Evolutionary conservation across 2,888 invertebrate genomes (phyloP).

Genomic region (Synanthedon andrenaeformis): DNA sequence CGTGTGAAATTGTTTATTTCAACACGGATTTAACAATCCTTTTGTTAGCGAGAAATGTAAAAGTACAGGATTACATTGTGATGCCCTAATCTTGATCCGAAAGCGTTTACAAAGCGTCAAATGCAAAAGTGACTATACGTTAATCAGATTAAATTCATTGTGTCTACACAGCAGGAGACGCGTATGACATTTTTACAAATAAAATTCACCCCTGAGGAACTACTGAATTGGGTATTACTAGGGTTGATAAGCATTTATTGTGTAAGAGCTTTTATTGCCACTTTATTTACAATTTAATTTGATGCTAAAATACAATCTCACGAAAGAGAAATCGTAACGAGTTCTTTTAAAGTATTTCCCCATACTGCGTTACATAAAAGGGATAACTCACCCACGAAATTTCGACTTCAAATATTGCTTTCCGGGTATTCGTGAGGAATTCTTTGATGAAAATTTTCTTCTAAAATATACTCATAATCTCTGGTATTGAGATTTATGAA

Average conservation of each 20-base stretch:
- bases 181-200: conserved; percentile 34
- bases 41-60: conserved; percentile 49
- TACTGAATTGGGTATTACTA: not conserved
- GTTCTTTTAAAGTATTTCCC: conserved; percentile 17
- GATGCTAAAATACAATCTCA: too few species aligned
- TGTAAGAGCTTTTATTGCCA: too few species aligned
- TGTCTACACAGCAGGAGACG: conserved; percentile 51
- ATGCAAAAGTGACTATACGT: conserved; percentile 52
- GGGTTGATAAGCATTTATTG: not conserved
- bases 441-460: conserved; percentile 20
- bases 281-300: too few species aligned
- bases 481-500: conserved; percentile 1
- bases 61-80: conserved; percentile 58
- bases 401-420: conserved; percentile 29
- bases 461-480: conserved; percentile 8
- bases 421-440: conserved; percentile 21
- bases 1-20: conserved; percentile 56
- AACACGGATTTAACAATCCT: conserved; percentile 38
- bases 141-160: conserved; percentile 67
- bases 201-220: not conserved
- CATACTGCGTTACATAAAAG: conserved; percentile 21
- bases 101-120: conserved; percentile 47
- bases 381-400: conserved; percentile 28
- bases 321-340: conserved; percentile 18
- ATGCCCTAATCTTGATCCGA: conserved; percentile 64